phyloP scores from a whole-genome alignment of 2,113 vertebrate species.

The Malurus cyaneus region DNA sequence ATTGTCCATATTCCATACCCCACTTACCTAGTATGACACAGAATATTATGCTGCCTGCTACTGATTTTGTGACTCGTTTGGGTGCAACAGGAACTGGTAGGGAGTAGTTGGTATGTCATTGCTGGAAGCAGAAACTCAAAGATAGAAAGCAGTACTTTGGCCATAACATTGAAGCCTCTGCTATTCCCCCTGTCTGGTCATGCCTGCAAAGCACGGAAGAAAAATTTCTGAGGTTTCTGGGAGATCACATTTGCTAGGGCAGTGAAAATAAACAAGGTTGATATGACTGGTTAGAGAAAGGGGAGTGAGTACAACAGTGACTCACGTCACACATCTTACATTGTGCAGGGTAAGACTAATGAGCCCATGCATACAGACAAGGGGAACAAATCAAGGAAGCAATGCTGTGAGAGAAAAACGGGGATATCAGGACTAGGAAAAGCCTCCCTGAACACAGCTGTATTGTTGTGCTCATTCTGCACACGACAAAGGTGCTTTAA shows the following conservation, averaged over 20 bases:
- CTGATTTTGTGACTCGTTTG: background rate
- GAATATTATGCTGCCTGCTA: background rate
- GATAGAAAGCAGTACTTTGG: background rate
- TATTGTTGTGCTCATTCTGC: no score
- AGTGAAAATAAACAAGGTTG: slow-evolving; percentile 7
- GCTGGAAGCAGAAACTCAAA: background rate
- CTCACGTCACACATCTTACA: background rate
- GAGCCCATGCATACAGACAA: background rate
- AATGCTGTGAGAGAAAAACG: no score
- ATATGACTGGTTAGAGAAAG: background rate
- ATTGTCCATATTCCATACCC: background rate
- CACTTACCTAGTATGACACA: background rate
- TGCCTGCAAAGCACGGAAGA: background rate
- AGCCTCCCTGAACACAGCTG: no score
- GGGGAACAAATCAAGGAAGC: no score
- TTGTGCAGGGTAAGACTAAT: background rate
- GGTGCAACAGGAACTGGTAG: background rate
- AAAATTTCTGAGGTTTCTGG: background rate
- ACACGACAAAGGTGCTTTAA: no score
- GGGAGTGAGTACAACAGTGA: background rate
- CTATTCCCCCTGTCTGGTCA: background rate
- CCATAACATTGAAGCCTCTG: background rate
- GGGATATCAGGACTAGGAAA: no score
- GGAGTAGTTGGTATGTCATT: background rate
- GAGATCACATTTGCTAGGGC: background rate